These are phyloP conservation scores for Dendrolimus pini DNA, from an alignment of 2,888 invertebrate species.

Conservation along the genomic window DNA sequence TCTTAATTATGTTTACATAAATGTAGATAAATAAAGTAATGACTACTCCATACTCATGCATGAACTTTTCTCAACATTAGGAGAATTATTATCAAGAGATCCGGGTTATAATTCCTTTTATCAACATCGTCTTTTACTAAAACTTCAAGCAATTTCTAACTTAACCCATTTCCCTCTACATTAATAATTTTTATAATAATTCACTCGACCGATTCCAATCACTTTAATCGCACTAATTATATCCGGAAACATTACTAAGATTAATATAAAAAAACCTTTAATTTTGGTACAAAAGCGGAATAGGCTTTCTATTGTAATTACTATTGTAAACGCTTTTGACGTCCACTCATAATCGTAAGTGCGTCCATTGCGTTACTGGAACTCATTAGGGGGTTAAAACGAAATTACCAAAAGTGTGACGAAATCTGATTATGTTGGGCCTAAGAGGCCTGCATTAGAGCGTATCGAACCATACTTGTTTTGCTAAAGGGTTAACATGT, in stretches of 20 bases:
- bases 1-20: too few species aligned
- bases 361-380: constrained; percentile 53
- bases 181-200: constrained; percentile 11
- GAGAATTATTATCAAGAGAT: too few species aligned
- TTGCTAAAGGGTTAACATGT: constrained; percentile 16
- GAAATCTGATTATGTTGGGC: constrained; percentile 62
- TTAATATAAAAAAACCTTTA: constrained; percentile 8
- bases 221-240: constrained; percentile 5
- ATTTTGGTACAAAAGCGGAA: constrained; percentile 41
- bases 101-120: too few species aligned
- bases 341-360: constrained; percentile 51
- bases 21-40: too few species aligned
- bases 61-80: too few species aligned
- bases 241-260: constrained; percentile 4
- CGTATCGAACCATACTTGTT: constrained; percentile 13
- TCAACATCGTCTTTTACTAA: too few species aligned
- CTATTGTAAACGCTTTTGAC: constrained; percentile 52
- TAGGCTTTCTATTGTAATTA: constrained; percentile 51
- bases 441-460: constrained; percentile 40
- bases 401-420: constrained; percentile 65
- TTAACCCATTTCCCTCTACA: neutral
- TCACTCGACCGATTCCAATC: constrained; percentile 11
- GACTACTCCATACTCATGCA: too few species aligned
- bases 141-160: neutral
- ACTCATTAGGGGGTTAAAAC: constrained; percentile 58